Conservation (phyloP, 2,888 invertebrate species). For the Temnothorax ravouxi region DNA sequence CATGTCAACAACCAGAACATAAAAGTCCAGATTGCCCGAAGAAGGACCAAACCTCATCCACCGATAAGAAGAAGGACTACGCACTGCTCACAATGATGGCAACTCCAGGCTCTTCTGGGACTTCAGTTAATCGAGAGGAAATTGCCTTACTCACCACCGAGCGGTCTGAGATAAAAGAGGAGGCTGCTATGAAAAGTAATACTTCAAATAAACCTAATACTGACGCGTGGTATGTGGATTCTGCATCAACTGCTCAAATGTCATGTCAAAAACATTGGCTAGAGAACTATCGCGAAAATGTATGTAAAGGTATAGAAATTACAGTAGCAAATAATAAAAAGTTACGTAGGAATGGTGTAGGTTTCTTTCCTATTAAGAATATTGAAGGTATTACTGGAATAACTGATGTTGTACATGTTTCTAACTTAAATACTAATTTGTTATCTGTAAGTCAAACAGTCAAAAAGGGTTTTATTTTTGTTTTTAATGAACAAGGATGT, state of each 20-base stretch:
- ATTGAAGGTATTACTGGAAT: not conserved
- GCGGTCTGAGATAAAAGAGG: not conserved
- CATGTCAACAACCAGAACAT: not conserved
- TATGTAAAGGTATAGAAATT: not conserved
- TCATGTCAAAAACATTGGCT: not conserved
- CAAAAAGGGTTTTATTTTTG: not conserved
- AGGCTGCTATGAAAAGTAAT: not conserved
- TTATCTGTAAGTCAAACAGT: constrained; percentile 1
- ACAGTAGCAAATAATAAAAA: not conserved
- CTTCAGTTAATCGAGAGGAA: not conserved
- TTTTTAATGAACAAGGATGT: constrained; percentile 4
- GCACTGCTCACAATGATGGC: not conserved
- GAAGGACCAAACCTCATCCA: not conserved
- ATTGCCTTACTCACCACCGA: not conserved
- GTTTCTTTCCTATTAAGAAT: not conserved
- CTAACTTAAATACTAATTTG: not conserved
- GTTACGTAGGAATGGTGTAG: not conserved
- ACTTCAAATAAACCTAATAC: not conserved
- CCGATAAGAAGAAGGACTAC: not conserved
- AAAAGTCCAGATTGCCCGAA: not conserved
- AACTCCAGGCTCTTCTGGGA: not conserved
- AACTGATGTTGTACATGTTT: not conserved
- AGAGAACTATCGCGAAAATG: not conserved
- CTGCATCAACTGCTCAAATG: not conserved
- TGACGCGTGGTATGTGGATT: not conserved